These are phyloP conservation scores for Meloidogyne exigua DNA, from an alignment of 1,140 invertebrate genomes.

Conservation along the genomic window DNA sequence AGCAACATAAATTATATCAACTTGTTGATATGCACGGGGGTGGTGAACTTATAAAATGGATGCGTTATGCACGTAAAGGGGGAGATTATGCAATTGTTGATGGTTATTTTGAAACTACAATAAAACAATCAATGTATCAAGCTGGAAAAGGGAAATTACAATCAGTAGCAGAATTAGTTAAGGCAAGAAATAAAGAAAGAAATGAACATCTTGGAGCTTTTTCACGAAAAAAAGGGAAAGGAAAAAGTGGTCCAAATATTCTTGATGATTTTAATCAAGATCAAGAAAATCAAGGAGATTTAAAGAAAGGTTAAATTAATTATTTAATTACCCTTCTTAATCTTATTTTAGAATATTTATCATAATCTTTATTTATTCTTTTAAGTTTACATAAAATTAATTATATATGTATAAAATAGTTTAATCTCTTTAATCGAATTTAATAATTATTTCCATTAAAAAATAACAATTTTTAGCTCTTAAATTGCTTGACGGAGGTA, in stretches of 20 bases:
- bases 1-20: slow-evolving; percentile 8
- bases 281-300: slow-evolving; percentile 57
- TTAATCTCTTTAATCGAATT: not conserved
- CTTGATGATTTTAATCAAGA: slow-evolving; percentile 64
- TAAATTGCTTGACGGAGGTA: slow-evolving; percentile 63
- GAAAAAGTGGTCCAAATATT: slow-evolving; percentile 63
- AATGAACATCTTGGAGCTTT: slow-evolving; percentile 60
- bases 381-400: not conserved
- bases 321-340: too few species aligned
- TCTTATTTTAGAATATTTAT: too few species aligned
- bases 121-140: slow-evolving; percentile 55
- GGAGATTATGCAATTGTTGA: slow-evolving; percentile 61
- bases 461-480: slow-evolving; percentile 42
- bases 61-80: slow-evolving; percentile 56
- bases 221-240: slow-evolving; percentile 61
- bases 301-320: slow-evolving; percentile 56
- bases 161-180: slow-evolving; percentile 60
- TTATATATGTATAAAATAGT: not conserved
- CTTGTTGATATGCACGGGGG: slow-evolving; percentile 53
- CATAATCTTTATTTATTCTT: too few species aligned
- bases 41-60: slow-evolving; percentile 60
- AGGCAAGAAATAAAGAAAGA: slow-evolving; percentile 60
- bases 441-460: not conserved
- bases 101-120: slow-evolving; percentile 43
- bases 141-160: slow-evolving; percentile 60